Conservation (phyloP, 1,140 invertebrate genomes). For the Zophobas atratus region DNA sequence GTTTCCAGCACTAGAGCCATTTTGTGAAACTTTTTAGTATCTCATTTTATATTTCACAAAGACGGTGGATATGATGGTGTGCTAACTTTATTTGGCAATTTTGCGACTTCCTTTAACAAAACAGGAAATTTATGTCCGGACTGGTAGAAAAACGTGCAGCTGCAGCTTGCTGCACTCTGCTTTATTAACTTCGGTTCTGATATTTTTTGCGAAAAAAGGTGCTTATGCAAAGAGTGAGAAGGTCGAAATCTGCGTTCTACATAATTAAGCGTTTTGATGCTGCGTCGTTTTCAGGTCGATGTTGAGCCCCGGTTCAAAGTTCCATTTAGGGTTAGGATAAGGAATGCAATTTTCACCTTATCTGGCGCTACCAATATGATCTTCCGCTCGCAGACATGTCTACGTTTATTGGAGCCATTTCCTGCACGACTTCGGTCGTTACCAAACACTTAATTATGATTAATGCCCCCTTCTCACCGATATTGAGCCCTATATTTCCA, state of each 20-base stretch:
- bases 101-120: background rate
- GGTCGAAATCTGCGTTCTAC: constrained; percentile 11
- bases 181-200: too few relatives aligned
- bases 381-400: constrained; percentile 58
- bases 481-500: constrained; percentile 61
- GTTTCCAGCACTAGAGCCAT: constrained; percentile 29
- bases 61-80: constrained; percentile 19
- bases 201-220: too few relatives aligned
- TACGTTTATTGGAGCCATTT: constrained; percentile 61
- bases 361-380: constrained; percentile 60
- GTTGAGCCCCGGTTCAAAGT: constrained; percentile 41
- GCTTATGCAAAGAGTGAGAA: background rate
- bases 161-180: too few relatives aligned
- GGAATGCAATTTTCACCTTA: constrained; percentile 63
- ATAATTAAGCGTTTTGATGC: constrained; percentile 31
- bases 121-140: background rate
- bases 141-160: too few relatives aligned
- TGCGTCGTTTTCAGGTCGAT: constrained; percentile 31
- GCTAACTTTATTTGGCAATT: constrained; percentile 34
- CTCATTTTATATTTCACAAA: constrained; percentile 37
- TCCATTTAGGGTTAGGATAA: constrained; percentile 56
- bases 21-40: constrained; percentile 44
- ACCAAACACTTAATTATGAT: constrained; percentile 62
- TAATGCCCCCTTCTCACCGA: constrained; percentile 57
- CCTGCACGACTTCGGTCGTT: constrained; percentile 57